Evolutionary conservation across 2,113 vertebrate species (phyloP), one percentile per base, ranked within the genome.

Genomic region (Megalops atlanticus): DNA sequence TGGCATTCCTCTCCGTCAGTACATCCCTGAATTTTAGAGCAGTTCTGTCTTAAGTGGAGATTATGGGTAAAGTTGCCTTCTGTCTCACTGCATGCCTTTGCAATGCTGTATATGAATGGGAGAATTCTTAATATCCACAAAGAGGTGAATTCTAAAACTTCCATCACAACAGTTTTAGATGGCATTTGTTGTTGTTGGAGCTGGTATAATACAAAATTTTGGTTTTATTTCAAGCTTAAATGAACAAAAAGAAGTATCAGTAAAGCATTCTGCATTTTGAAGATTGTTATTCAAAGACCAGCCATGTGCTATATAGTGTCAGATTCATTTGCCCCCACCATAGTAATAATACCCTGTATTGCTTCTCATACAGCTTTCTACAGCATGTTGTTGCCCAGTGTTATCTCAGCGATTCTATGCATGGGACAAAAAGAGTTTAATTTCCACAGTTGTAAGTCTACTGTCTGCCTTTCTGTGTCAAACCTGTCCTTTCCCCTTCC

Each of bases 381-480:
- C 27, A 52, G 76, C 54, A 49, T 64, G 52, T 75, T 52, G 38
- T 74, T 16, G 38, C n/a, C 38, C 52, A 47, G 49, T 41, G 38
- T 31, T 58, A 43, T 35, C 47, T 38, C 80, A 81, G 73, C 74
- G 41, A 81, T 76, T 72, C 80, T 81, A 21, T 18, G 33, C 39
- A 64, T 74, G 16, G 43, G 7, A 24, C 21, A 49, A 24, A 52
- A 64, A 35, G 11, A 40, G 3, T 40, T 38, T 78, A 78, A 74
- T 68, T 72, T 68, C n/a, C 49, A 40, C 80, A 80, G 79, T 74
- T 81, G 80, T 76, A 38, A 27, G 33, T 40, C 14, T 18, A 18
- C 49, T 14, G 36, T 64, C n/a, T 54, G 35, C 40, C n/a, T 74
- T 35, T 27, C 52, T 1, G 11, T 45, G 38, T 49, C 35, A 27